Percentiles rank a stretch among this genome's conserved stretches.
Conservation (phyloP, 2,888 invertebrate genomes). For the Lasioglossum pauxillum region DNA sequence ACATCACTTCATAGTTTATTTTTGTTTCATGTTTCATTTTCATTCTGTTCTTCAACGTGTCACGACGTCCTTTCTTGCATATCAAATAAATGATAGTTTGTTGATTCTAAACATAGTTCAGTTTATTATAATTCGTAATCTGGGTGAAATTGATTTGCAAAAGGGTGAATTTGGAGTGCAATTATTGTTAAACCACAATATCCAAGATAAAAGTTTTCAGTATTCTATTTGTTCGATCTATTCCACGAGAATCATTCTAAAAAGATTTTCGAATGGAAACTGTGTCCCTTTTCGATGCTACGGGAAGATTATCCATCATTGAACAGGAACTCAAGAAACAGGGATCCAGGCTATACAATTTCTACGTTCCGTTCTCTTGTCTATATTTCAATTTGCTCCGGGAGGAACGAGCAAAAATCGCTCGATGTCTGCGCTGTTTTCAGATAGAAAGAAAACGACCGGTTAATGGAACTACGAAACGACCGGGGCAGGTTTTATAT, state of each 20-base stretch:
- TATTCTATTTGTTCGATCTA: too few relatives aligned
- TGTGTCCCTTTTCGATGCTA: neutral
- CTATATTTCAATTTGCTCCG: neutral
- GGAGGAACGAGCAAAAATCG: neutral
- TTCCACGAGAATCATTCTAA: too few relatives aligned
- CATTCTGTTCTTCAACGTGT: too few relatives aligned
- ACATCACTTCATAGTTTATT: too few relatives aligned
- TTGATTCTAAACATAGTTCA: too few relatives aligned
- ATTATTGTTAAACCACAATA: neutral
- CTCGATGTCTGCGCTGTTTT: neutral
- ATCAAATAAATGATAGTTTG: too few relatives aligned
- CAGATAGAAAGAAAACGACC: neutral
- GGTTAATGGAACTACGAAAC: neutral
- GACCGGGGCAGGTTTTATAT: neutral
- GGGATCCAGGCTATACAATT: neutral
- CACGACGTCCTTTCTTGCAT: too few relatives aligned
- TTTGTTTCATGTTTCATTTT: too few relatives aligned
- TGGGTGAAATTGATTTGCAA: too few relatives aligned
- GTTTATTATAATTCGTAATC: too few relatives aligned
- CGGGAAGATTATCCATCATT: neutral
- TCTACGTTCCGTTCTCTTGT: neutral
- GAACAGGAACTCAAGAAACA: neutral
- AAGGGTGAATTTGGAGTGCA: too few relatives aligned
- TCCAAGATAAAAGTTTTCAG: neutral
- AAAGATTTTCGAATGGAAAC: neutral